Base-by-base conservation (phyloP, 2,888 invertebrate genomes). In the Anthoptus insignis region DNA sequence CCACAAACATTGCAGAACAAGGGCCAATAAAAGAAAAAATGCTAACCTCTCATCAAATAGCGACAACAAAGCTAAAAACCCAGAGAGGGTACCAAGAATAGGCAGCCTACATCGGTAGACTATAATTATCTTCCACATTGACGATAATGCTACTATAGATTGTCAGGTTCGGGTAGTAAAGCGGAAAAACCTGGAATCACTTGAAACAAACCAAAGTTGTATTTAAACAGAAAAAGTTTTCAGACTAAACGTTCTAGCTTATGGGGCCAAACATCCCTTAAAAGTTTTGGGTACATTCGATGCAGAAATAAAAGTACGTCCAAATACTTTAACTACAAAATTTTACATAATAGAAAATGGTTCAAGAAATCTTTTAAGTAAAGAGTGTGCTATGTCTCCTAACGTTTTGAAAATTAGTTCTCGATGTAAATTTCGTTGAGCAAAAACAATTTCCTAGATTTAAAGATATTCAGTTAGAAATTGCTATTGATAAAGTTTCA, bases 141-240 rank as follows among this genome's bases (percentile, higher is more conserved):
- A n/a, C n/a, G n/a, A n/a, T n/a, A n/a, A n/a, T n/a, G n/a, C n/a
- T n/a, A n/a, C n/a, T n/a, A n/a, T n/a, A n/a, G n/a, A n/a, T n/a
- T n/a, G n/a, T n/a, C n/a, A n/a, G 73, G 72, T 22, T 75, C 75
- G 8, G 72, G 73, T 1, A 70, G 72, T 27, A 71, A 66, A 42
- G 11, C 29, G 1, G 72, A 75, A 14, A 39, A 4, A 47, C 34
- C n/a, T 45, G 65, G 53, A 52, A 60, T 27, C 14, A 45, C 1
- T 39, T 61, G 59, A 66, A 37, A 29, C 54, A 53, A 19, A 27
- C 45, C 1, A 24, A 54, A 5, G 22, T 0, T 8, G 47, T 11
- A 27, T 11, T 6, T 27, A 56, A 32, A n/a, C 57, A 24, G 42
- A 14, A 14, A 1, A 56, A 34, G 7, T n/a, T 9, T 19, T 49